Conservation (phyloP, 2,888 invertebrate species). For the Teleogryllus oceanicus region DNA sequence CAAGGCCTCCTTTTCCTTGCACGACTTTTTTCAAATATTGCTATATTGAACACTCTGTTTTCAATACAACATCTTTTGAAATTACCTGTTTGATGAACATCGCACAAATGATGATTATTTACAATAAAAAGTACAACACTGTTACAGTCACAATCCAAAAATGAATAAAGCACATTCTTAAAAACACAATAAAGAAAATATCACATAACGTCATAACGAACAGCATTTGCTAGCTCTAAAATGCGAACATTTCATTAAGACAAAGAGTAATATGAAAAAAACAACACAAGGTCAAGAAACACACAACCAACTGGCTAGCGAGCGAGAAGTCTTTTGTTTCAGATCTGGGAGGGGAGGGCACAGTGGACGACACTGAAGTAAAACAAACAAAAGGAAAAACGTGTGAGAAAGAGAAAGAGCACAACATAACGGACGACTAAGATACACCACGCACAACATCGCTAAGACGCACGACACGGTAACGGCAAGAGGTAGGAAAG, state of each 20-base stretch:
- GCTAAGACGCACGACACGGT: slow-evolving; percentile 36
- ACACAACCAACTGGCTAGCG: slow-evolving; percentile 40
- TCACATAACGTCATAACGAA: slow-evolving; percentile 18
- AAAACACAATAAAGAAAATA: slow-evolving; percentile 4
- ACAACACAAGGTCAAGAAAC: slow-evolving; percentile 27
- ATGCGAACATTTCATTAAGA: slow-evolving; percentile 31
- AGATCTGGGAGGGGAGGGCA: slow-evolving; percentile 21
- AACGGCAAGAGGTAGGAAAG: slow-evolving; percentile 21
- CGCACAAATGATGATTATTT: background rate
- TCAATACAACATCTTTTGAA: background rate
- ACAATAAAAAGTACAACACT: slow-evolving; percentile 12
- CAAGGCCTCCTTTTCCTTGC: no score
- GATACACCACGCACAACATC: slow-evolving; percentile 36
- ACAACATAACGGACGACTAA: slow-evolving; percentile 33
- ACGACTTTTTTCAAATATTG: no score
- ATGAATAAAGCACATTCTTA: slow-evolving; percentile 18
- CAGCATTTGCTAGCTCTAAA: slow-evolving; percentile 18
- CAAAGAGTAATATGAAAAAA: slow-evolving; percentile 41
- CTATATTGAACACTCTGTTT: background rate
- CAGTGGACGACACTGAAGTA: slow-evolving; percentile 18
- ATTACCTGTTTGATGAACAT: slow-evolving; percentile 10
- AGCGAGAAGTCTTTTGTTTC: slow-evolving; percentile 44
- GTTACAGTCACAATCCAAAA: slow-evolving; percentile 18
- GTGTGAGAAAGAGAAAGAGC: slow-evolving; percentile 19
- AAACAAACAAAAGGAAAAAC: background rate